These are phyloP conservation scores for Aporophyla lueneburgensis DNA, from an alignment of 2,888 invertebrate species.

Conservation along the genomic window DNA sequence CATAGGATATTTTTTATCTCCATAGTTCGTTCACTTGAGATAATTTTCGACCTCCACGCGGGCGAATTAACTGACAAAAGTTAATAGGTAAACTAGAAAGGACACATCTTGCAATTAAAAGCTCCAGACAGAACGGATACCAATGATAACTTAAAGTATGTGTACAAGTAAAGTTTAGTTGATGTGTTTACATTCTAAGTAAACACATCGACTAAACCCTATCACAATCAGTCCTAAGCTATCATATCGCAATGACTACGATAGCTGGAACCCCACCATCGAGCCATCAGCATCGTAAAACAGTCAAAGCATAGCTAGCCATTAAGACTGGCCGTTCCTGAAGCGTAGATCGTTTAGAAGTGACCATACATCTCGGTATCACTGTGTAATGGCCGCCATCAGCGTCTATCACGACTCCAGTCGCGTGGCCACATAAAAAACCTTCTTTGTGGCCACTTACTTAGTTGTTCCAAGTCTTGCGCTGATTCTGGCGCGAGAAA, in stretches of 20 bases:
- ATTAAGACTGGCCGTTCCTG: conserved; percentile 58
- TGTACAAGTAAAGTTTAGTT: too few species aligned
- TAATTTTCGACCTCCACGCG: too few species aligned
- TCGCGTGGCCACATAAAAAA: conserved; percentile 66
- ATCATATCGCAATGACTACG: conserved; percentile 60
- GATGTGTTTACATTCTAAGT: neutral
- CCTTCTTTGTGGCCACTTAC: conserved; percentile 59
- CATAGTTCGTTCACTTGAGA: too few species aligned
- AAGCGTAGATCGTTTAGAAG: conserved; percentile 65
- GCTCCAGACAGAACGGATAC: neutral
- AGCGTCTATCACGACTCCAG: conserved; percentile 67
- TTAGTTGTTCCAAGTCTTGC: conserved; percentile 41
- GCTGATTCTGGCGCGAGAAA: conserved; percentile 38
- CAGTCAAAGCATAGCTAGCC: conserved; percentile 61
- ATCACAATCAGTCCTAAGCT: conserved; percentile 41
- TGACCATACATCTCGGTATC: conserved; percentile 69
- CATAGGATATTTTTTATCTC: too few species aligned
- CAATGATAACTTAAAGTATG: conserved; percentile 21
- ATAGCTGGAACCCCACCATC: conserved; percentile 30
- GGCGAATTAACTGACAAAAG: too few species aligned
- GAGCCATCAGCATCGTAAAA: conserved; percentile 59
- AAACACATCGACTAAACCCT: conserved; percentile 27
- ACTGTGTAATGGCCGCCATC: conserved; percentile 66
- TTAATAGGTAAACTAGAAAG: too few species aligned
- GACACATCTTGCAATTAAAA: too few species aligned